Conservation (phyloP, 2,888 invertebrate species). For the Platerodrilus igneus region DNA sequence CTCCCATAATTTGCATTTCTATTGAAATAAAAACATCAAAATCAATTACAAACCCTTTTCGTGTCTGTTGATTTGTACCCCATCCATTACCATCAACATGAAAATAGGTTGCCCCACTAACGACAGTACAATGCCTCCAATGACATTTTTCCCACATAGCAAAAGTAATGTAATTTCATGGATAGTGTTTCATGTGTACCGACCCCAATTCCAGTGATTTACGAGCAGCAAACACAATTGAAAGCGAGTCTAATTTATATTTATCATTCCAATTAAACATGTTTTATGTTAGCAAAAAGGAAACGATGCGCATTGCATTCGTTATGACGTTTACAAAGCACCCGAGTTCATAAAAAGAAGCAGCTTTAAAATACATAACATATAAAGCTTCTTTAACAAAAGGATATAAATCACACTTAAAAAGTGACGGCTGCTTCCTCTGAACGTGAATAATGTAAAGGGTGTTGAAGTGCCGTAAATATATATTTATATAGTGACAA, state of each 20-base stretch:
- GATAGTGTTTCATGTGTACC: conserved; percentile 26
- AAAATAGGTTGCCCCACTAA: too few relatives aligned
- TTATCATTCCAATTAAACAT: conserved; percentile 38
- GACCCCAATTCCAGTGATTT: conserved; percentile 37
- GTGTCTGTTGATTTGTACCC: too few relatives aligned
- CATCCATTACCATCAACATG: too few relatives aligned
- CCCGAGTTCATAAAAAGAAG: conserved; percentile 24
- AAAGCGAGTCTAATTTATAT: conserved; percentile 39
- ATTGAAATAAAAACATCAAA: too few relatives aligned
- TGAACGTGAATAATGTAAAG: conserved; percentile 19
- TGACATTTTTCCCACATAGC: conserved; percentile 33
- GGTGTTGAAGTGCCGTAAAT: conserved; percentile 10
- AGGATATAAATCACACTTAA: conserved; percentile 30
- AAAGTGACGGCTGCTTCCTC: conserved; percentile 22
- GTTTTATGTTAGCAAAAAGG: conserved; percentile 28
- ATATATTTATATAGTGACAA: too few relatives aligned
- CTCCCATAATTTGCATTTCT: too few relatives aligned
- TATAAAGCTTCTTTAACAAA: conserved; percentile 27
- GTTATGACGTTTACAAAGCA: conserved; percentile 27
- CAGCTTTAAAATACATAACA: conserved; percentile 29
- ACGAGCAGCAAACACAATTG: conserved; percentile 36
- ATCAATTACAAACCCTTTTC: too few relatives aligned
- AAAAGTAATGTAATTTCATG: conserved; percentile 28
- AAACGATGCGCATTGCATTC: conserved; percentile 24
- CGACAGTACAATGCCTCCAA: too few relatives aligned